Percentiles rank a stretch among this genome's conserved stretches.
These are phyloP conservation scores for Neofelis nebulosa DNA, from an alignment of 2,113 vertebrate species.

Conservation along the genomic window DNA sequence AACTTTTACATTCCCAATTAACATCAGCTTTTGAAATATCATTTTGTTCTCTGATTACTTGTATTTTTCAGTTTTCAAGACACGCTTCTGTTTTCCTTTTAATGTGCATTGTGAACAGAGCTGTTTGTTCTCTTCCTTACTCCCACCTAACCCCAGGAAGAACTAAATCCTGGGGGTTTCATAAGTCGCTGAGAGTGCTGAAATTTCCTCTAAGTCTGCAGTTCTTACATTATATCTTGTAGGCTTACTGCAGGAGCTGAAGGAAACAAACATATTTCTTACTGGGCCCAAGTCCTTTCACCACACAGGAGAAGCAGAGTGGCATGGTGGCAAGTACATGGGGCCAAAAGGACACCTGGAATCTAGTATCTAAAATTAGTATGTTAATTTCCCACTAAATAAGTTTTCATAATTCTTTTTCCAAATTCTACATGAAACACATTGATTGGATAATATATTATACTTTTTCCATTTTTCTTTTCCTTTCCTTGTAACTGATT, in stretches of 20 bases:
- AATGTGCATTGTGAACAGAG: background rate
- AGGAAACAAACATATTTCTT: too few relatives aligned
- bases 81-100: background rate
- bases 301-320: background rate
- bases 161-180: background rate
- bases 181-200: background rate
- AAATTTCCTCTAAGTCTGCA: background rate
- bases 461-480: background rate
- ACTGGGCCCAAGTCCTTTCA: too few relatives aligned
- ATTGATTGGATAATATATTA: background rate
- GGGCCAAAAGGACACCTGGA: background rate
- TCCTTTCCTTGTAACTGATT: background rate
- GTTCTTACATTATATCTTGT: background rate
- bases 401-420: background rate
- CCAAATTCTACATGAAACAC: background rate
- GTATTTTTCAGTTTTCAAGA: background rate
- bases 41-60: background rate
- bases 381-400: background rate
- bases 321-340: background rate
- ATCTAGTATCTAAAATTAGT: background rate
- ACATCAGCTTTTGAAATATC: background rate
- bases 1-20: background rate
- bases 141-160: background rate
- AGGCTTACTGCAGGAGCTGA: background rate
- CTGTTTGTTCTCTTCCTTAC: background rate